Base-by-base conservation (phyloP, 1,140 invertebrate species). In the Nasonia vitripennis region DNA sequence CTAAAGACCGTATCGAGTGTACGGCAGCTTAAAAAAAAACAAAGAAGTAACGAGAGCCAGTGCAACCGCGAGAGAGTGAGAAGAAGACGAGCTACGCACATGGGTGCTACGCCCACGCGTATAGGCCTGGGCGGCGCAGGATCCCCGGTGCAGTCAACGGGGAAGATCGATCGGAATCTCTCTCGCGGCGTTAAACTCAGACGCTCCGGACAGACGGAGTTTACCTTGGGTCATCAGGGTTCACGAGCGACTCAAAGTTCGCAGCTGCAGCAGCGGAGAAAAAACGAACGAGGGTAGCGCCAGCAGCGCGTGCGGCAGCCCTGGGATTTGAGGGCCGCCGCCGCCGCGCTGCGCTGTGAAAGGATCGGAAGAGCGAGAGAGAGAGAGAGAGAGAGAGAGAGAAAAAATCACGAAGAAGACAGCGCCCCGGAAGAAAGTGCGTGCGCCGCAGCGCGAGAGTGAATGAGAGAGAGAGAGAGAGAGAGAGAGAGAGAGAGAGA, bases 211-310 rank as follows among this genome's bases (percentile, higher is more conserved):
- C 51, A 79, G 20, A 62, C 45, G 55, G 34, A 23, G 20, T 75
- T 83, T 68, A 73, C 37, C 67, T 34, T 79, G 75, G 75, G 77
- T 84, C 83, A 84, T 78, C 67, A 45, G 62, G 62, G 62, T 79
- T 84, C 75, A 84, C 31, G 75, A 78, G 71, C 67, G 37, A 37
- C 55, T 62, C 5, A 62, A 77, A 48, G 74, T 31, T 31, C 20
- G 48, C 45, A 55, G 78, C 48, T 62, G 78, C 45, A 55, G 78
- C 48, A 34, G 78, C 45, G 23, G 14, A 41, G 55, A 5, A 62
- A 62, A 62, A 62, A 62, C 20, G 55, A 62, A n/a, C 55, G 55
- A 62, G 55, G 55, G 55, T 62, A 62, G 45, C 41, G 45, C 45
- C 5, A 78, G 75, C 41, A 78, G 31, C 74, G 45, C 34, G 34